Evolutionary conservation across 2,888 invertebrate genomes (phyloP), one percentile per base, ranked within the genome.

Genomic region (Ormyrus thymus): DNA sequence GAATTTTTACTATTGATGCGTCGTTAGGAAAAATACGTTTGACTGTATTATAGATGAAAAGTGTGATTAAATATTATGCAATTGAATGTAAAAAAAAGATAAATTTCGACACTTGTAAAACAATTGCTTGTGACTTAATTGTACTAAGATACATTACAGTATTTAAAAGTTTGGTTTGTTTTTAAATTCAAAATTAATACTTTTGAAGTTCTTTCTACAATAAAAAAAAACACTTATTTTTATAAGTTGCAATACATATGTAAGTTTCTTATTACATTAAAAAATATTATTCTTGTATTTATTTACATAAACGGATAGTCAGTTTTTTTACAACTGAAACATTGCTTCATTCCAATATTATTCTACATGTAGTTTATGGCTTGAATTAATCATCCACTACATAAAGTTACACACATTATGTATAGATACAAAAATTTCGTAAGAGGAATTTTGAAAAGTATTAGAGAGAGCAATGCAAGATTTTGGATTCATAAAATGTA

Each of bases 51-150:
- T 68, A 66, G 59, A 59, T 59, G 51, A 62, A 56, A 56, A 78
- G 66, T 78, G 72, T 78, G 72, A 78, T 78, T 72, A 55, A 71
- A 71, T 46, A 59, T 77, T 66, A 77, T 51, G 48, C 71, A 72
- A 10, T 77, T 77, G 13, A 71, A 72, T 78, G 72, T 78, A 78
- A 72, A 72, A 72, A 55, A 72, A 77, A 62, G 51, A 9, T 46
- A 46, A 58, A 69, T 48, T 68, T 72, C 66, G 66, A 72, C 53
- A 76, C 48, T 74, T 64, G 70, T 50, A 58, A 56, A 78, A 65
- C 13, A n/a, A 64, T 56, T 15, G 15, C 53, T 15, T 59, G 46
- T 51, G 29, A 72, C 13, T 59, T 56, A 50, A 13, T 58, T 46
- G 11, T 51, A 10, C 9, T n/a, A 51, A 59, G 70, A 64, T 15